Evolutionary conservation across 1,140 invertebrate genomes (phyloP), one percentile per base, ranked within the genome.

Genomic region (Maniola jurtina): DNA sequence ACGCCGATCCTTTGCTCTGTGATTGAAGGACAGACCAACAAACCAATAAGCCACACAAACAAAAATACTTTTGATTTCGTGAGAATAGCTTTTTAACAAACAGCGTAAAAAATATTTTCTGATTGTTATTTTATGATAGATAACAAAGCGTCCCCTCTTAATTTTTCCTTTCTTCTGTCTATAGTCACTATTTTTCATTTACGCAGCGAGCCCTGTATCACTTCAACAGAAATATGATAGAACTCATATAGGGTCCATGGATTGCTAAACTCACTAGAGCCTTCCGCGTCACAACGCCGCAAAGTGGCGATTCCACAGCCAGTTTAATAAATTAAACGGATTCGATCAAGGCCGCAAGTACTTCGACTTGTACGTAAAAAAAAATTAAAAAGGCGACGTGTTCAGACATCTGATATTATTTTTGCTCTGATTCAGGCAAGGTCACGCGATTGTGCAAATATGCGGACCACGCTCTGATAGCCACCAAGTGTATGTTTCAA

Each of bases 341-440:
- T 57, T 25, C 48, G 48, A 61, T 61, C 64, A 62, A 62, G 59
- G 52, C 34, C 52, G 34, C 33, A 9, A 38, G 52, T 15, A 57
- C 59, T 61, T 14, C 6, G 14, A 47, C 56, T 42, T 57, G 47
- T 61, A 59, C 58, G 65, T 42, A 65, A 52, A 57, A 45, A 48
- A 48, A n/a, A n/a, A n/a, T n/a, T 14, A 61, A 66, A 63, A 64
- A 56, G 36, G 14, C 16, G 16, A 52, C 45, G 55, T 57, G 61
- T 62, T 36, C 61, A 72, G 65, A 74, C 60, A 71, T 68, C 66
- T 25, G 70, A 76, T 76, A 76, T 73, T 65, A 79, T 72, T 70
- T 72, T 76, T 75, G 75, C 75, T 80, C 75, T 74, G 73, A 77
- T 80, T 80, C 68, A 66, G 59, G 64, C 77, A 75, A 77, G 77